These are phyloP conservation scores for Argyresthia goedartella DNA, from an alignment of 2,888 invertebrate species.

Conservation along the genomic window DNA sequence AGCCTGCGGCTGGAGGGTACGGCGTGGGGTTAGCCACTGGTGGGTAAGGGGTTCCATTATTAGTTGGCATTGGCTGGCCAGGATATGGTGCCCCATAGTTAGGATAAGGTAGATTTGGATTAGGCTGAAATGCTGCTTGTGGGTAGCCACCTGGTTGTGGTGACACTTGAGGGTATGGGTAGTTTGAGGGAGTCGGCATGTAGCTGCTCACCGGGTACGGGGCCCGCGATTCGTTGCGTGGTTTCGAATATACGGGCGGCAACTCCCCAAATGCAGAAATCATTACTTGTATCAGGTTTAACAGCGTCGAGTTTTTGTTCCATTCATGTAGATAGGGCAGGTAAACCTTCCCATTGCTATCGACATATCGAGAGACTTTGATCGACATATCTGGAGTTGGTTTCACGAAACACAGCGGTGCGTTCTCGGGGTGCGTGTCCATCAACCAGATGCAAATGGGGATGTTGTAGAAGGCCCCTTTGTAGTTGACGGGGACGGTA, in stretches of 20 bases:
- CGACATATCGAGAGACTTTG: slow-evolving; percentile 94
- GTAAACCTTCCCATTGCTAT: slow-evolving; percentile 95
- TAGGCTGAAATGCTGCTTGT: slow-evolving; percentile 47
- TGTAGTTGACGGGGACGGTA: slow-evolving; percentile 93
- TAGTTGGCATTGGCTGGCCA: slow-evolving; percentile 14
- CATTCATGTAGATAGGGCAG: slow-evolving; percentile 97
- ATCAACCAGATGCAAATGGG: slow-evolving; percentile 96
- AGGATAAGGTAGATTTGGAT: slow-evolving; percentile 34
- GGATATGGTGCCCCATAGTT: slow-evolving; percentile 34
- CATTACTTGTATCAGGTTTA: slow-evolving; percentile 92
- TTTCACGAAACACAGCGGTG: slow-evolving; percentile 94
- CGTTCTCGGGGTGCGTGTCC: slow-evolving; percentile 97
- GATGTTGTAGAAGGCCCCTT: slow-evolving; percentile 93
- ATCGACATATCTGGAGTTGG: slow-evolving; percentile 97
- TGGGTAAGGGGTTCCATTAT: slow-evolving; percentile 36
- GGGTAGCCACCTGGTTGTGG: slow-evolving; percentile 52
- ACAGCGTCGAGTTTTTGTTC: slow-evolving; percentile 87
- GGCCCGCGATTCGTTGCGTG: slow-evolving; percentile 71
- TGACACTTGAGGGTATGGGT: slow-evolving; percentile 42
- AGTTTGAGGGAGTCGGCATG: slow-evolving; percentile 58
- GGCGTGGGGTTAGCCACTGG: slow-evolving; percentile 31
- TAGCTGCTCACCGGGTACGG: slow-evolving; percentile 62
- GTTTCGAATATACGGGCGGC: slow-evolving; percentile 92
- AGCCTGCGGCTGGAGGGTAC: slow-evolving; percentile 36
- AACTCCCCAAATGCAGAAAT: slow-evolving; percentile 93